A percentile compares a stretch with the other conserved stretches of the same genome.
phyloP scores from a whole-genome alignment of 2,797 vertebrate genomes.

The Vultur gryphus region DNA sequence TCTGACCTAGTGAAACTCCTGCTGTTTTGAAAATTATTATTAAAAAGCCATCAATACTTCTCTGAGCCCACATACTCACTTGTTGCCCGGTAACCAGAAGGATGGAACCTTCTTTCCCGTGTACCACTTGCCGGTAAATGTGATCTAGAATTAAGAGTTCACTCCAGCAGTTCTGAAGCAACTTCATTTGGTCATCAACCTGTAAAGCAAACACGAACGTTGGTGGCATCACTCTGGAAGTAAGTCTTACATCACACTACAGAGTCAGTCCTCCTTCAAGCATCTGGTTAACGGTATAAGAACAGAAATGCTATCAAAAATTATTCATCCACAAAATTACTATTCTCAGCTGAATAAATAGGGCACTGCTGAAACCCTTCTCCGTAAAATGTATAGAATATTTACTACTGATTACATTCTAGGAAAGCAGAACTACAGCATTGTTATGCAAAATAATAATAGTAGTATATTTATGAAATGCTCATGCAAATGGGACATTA shows the following conservation, averaged over 20 bases:
- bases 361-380: not conserved
- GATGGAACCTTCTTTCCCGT: conserved; percentile 94
- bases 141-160: conserved; percentile 98
- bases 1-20: conserved; percentile 38
- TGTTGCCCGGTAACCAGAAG: conserved; percentile 97
- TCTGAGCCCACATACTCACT: conserved; percentile 76
- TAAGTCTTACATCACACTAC: not conserved
- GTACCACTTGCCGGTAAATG: conserved; percentile 95
- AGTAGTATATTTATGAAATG: not conserved
- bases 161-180: conserved; percentile 99
- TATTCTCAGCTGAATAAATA: not conserved
- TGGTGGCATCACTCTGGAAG: not conserved
- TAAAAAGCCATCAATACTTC: not conserved
- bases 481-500: not conserved
- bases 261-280: not conserved
- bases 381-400: not conserved
- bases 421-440: not conserved
- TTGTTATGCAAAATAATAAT: not conserved
- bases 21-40: conserved; percentile 30
- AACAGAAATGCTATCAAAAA: not conserved
- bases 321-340: not conserved
- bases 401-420: not conserved
- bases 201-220: conserved; percentile 56
- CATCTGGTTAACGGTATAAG: not conserved
- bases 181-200: conserved; percentile 99